Evolutionary conservation across 2,888 invertebrate species (phyloP).

Genomic region (Nephrotoma guestfalica): DNA sequence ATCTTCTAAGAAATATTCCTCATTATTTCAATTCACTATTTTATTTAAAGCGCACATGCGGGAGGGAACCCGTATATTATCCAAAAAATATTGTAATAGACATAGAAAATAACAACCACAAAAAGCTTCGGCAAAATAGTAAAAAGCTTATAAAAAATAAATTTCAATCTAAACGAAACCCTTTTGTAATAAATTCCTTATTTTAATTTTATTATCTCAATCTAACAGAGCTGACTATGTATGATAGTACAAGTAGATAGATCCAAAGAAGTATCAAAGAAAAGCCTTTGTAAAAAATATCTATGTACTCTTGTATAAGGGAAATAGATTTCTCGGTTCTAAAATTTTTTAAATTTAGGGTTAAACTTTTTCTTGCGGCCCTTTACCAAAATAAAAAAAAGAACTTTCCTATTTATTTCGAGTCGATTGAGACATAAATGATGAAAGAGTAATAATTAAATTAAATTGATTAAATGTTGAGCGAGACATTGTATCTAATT

Average conservation of each 20-base stretch:
- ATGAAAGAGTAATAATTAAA: neutral
- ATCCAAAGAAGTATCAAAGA: neutral
- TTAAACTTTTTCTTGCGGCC: neutral
- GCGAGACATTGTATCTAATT: neutral
- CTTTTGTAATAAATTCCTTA: neutral
- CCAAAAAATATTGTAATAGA: neutral
- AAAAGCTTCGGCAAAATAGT: neutral
- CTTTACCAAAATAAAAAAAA: neutral
- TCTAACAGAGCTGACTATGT: neutral
- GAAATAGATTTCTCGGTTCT: neutral
- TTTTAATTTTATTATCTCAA: neutral
- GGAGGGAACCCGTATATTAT: neutral
- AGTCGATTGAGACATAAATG: neutral
- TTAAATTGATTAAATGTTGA: neutral
- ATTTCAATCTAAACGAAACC: neutral
- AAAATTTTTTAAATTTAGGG: neutral
- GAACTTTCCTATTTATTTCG: neutral
- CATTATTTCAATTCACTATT: neutral
- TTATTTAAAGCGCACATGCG: neutral
- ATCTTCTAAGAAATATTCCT: no score
- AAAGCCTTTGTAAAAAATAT: neutral
- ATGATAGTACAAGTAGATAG: neutral
- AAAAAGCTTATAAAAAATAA: neutral
- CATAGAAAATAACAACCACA: neutral
- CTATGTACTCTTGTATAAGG: neutral